Base-by-base conservation (phyloP, 1,140 invertebrate genomes). In the Drosophila virilis region DNA sequence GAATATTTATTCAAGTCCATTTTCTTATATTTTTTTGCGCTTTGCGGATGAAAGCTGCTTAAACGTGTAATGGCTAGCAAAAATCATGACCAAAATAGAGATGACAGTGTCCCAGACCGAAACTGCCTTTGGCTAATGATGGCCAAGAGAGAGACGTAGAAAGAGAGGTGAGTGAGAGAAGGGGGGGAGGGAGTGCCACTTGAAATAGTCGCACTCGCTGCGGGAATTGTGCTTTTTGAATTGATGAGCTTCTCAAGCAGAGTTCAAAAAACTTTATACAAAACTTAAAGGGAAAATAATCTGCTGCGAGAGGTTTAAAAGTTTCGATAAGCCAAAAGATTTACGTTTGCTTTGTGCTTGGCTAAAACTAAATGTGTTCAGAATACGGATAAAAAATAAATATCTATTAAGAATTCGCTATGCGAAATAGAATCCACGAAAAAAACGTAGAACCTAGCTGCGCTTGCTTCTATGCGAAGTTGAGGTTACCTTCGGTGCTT, bases 51-150 rank as follows among this genome's bases (percentile, higher is more conserved):
- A 57, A 61, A 69, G 58, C 59, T 62, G 61, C 80, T 80, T 78
- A 83, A 78, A 78, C 62, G 71, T 70, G 66, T 74, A 83, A 83
- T 78, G 75, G 80, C 64, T 52, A 54, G 48, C 66, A 69, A 59
- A 70, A 82, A 68, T 69, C 68, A 72, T 69, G 76, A 66, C 76
- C 52, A 57, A 83, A 78, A 83, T 78, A 70, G 60, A 83, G 80
- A 76, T 73, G 80, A 83, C 80, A 65, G 35, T 6, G 60, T 10
- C 3, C 28, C 40, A 62, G 28, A 4, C 57, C 55, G 22, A 28
- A 55, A 33, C 51, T 43, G 57, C 37, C 52, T n/a, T 15, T 38
- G 38, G 46, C 70, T 60, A 73, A 73, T 72, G 62, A 66, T 48
- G 52, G 12, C 6, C 28, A n/a, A 32, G 13, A 1, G 28, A n/a